These are phyloP conservation scores for Scaptomyza montana DNA, from an alignment of 1,140 invertebrate species.

Conservation along the genomic window DNA sequence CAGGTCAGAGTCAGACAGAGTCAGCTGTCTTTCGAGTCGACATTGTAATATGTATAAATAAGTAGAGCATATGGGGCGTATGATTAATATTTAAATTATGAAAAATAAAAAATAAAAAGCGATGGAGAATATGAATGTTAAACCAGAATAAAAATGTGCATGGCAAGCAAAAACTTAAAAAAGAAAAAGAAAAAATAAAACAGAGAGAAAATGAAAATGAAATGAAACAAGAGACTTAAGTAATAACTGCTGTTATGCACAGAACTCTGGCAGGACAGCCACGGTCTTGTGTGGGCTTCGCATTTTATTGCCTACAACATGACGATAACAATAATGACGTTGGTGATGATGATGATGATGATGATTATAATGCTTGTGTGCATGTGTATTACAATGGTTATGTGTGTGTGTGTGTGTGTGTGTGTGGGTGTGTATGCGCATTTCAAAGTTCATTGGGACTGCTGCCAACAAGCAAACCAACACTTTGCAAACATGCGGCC, in stretches of 20 bases:
- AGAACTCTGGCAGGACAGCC: slow-evolving; percentile 25
- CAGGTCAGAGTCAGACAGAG: too few relatives aligned
- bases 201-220: slow-evolving; percentile 51
- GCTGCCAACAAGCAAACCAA: slow-evolving; percentile 62
- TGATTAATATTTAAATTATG: slow-evolving; percentile 64
- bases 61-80: slow-evolving; percentile 66
- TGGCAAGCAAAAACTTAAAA: slow-evolving; percentile 33
- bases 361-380: slow-evolving; percentile 2
- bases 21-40: slow-evolving; percentile 48
- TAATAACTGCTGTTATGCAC: slow-evolving; percentile 65
- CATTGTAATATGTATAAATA: slow-evolving; percentile 65
- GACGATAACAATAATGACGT: background rate
- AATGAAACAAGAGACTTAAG: slow-evolving; percentile 68
- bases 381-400: background rate
- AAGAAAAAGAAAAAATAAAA: too few relatives aligned
- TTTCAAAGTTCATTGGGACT: slow-evolving; percentile 25
- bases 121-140: slow-evolving; percentile 15
- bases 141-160: slow-evolving; percentile 40
- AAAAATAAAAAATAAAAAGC: background rate
- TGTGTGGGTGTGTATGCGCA: slow-evolving; percentile 5
- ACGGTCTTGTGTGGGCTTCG: slow-evolving; percentile 16
- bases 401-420: background rate
- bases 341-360: background rate
- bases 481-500: slow-evolving; percentile 56
- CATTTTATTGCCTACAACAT: slow-evolving; percentile 43